Evolutionary conservation across 2,888 invertebrate genomes (phyloP), one percentile per base, ranked within the genome.

Genomic region (Ormyrus labotus): DNA sequence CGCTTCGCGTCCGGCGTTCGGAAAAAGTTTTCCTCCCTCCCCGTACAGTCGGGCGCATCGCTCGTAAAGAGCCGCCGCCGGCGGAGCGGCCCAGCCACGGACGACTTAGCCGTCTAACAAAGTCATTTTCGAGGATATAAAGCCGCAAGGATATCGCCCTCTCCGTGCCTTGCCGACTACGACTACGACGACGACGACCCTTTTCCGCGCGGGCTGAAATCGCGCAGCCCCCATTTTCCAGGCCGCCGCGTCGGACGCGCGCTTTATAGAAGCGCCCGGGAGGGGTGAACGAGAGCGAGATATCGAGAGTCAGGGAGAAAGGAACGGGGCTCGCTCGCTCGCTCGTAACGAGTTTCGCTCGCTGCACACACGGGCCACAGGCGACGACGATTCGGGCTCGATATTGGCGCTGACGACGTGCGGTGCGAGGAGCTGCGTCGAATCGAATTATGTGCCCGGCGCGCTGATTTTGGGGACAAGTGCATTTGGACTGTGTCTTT

Each of bases 81-180:
- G 1, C 55, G 19, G n/a, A 34, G n/a, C 55, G 19, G 55, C 57
- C 19, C 19, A 1, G 19, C 19, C 19, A 19, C 19, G 19, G 19
- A 19, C 19, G 19, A 19, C 19, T 19, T 19, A 19, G 19, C 19
- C 19, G 19, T 19, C 78, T 67, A 73, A 79, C 79, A 73, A 73
- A 79, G 79, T 79, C 79, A 73, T 79, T 79, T 61, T 73, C 73
- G 63, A 69, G 69, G 72, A 79, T 63, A 79, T 79, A 79, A 79
- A 73, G 79, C 73, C 79, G 51, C 73, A 73, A 79, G 57, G 73
- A 61, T 64, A 0, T 19, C 19, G 0, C 19, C 1, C 19, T 19
- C 19, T 19, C 19, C 19, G 19, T 19, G 19, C 19, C 19, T 13
- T 47, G 48, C 10, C 68, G 11, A 58, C 60, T 47, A 2, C 61